Evolutionary conservation across 2,888 invertebrate genomes (phyloP).

Genomic region (Xestia c-nigrum): DNA sequence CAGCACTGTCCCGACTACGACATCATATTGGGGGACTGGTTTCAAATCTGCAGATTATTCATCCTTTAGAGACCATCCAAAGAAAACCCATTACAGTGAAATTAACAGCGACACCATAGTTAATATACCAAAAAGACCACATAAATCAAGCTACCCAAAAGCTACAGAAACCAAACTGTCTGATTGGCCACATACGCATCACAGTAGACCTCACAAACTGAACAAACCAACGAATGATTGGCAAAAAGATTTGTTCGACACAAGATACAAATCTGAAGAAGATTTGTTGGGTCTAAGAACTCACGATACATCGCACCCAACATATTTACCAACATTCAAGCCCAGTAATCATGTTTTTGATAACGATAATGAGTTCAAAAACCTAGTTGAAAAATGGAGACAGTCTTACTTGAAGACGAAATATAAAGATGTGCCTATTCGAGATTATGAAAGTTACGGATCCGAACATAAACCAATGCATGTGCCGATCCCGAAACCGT

Average conservation of each 20-base stretch:
- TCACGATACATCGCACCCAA: constrained; percentile 83
- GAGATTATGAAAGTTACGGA: constrained; percentile 82
- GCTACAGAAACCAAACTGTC: constrained; percentile 72
- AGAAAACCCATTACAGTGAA: constrained; percentile 74
- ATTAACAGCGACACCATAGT: constrained; percentile 79
- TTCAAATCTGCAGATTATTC: constrained; percentile 79
- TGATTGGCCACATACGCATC: constrained; percentile 76
- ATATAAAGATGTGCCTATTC: constrained; percentile 78
- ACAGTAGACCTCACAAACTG: constrained; percentile 74
- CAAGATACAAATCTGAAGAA: constrained; percentile 85
- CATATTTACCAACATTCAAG: constrained; percentile 80
- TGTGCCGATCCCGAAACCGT: constrained; percentile 85
- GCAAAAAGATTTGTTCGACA: constrained; percentile 78
- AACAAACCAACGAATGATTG: constrained; percentile 78
- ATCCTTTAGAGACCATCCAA: constrained; percentile 75
- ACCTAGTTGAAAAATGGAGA: constrained; percentile 85
- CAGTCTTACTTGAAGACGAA: constrained; percentile 85
- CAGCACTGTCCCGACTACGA: constrained; percentile 74
- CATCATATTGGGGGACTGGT: constrained; percentile 82
- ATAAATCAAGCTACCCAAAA: constrained; percentile 75
- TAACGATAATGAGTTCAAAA: constrained; percentile 81
- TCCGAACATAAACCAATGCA: constrained; percentile 83
- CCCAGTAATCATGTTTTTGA: constrained; percentile 78
- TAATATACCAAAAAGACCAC: constrained; percentile 82
- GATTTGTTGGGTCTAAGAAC: constrained; percentile 86